Base-by-base conservation (phyloP, 1,140 invertebrate species). In the Halesus radiatus region DNA sequence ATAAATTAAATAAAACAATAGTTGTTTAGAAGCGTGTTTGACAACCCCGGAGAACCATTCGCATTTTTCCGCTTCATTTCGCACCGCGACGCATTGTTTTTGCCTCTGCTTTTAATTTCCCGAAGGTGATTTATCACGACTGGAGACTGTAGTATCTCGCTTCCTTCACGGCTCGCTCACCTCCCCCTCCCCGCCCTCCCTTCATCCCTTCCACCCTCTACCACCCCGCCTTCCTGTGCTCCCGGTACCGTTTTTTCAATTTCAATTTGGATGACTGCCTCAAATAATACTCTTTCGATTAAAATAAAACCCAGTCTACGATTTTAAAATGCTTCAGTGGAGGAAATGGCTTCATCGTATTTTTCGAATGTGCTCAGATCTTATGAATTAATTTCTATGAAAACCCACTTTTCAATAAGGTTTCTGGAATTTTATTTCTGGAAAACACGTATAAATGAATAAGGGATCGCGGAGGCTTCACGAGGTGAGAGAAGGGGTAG, bases 51-150 rank as follows among this genome's bases (percentile, higher is more conserved):
- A 10, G 29, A n/a, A 53, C 22, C 45, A 26, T 60, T 52, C 80
- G 66, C 76, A 78, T 81, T 81, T 77, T 81, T 81, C 77, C 81
- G 79, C 79, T 83, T 83, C 81, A 83, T 83, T 83, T 83, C 78
- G 81, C 82, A 58, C 75, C 79, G 76, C 82, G 82, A 83, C 82
- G 82, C 82, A 83, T 83, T 83, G 82, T 83, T 83, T 83, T 83
- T 83, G 82, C 82, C 79, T 80, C 70, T 80, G 82, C 82, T 83
- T 83, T 83, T 83, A 83, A 83, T 83, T 83, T 83, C 82, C 82
- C 82, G 82, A 83, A 83, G 82, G 82, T 83, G 79, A 83, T 83
- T 83, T 83, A 83, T 83, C 82, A 83, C 81, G 56, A 80, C 82
- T 80, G 81, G 79, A 83, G 82, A 80, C 82, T 80, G 50, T 78